Evolutionary conservation across 2,888 invertebrate genomes (phyloP).

Genomic region (Carcina quercana): DNA sequence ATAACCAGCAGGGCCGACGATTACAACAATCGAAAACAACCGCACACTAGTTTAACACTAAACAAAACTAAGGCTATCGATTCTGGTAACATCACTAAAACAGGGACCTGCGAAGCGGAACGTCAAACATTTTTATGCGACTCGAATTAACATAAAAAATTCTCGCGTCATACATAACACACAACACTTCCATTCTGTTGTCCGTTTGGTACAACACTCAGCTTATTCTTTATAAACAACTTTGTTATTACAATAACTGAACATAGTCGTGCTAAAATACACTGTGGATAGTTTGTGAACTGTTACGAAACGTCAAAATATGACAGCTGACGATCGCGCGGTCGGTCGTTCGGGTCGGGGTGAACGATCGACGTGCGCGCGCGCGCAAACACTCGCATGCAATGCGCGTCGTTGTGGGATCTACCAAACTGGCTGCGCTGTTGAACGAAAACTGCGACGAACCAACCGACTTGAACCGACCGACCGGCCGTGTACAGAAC

Average conservation of each 20-base stretch:
- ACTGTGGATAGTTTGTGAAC: slow-evolving; percentile 24
- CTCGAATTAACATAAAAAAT: slow-evolving; percentile 37
- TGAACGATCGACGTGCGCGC: slow-evolving; percentile 43
- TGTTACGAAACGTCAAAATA: slow-evolving; percentile 54
- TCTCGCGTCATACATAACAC: slow-evolving; percentile 34
- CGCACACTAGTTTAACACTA: slow-evolving; percentile 32
- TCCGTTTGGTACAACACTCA: too few species aligned
- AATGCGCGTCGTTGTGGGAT: slow-evolving; percentile 44
- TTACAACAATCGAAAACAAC: slow-evolving; percentile 32
- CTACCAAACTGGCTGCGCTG: slow-evolving; percentile 41
- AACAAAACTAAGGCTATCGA: slow-evolving; percentile 28
- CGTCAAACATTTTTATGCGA: slow-evolving; percentile 37
- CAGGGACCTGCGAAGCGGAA: slow-evolving; percentile 32
- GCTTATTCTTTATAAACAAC: too few species aligned
- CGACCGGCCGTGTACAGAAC: too few species aligned
- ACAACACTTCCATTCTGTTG: slow-evolving; percentile 15
- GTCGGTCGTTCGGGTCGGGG: too few species aligned
- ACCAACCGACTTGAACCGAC: slow-evolving; percentile 9
- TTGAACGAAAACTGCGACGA: slow-evolving; percentile 8
- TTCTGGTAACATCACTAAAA: slow-evolving; percentile 39
- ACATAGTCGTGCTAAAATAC: slow-evolving; percentile 27
- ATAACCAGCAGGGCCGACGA: slow-evolving; percentile 50
- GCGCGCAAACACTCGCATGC: slow-evolving; percentile 36
- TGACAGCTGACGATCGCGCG: slow-evolving; percentile 61
- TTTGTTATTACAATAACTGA: slow-evolving; percentile 13